phyloP scores from a whole-genome alignment of 2,797 vertebrate species.

The Falco peregrinus region DNA sequence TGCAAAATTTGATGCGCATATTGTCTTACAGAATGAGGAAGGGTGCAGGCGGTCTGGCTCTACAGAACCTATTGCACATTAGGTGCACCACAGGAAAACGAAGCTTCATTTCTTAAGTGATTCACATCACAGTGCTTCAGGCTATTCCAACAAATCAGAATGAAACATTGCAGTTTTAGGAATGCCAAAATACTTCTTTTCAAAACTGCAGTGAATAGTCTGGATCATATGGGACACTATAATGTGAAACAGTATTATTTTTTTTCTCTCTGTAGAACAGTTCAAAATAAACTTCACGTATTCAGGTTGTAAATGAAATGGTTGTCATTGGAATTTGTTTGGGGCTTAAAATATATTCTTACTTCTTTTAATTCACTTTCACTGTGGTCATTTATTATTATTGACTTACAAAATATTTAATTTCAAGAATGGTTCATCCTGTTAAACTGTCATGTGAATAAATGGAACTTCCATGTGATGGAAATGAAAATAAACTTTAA shows the following conservation, averaged over 20 bases:
- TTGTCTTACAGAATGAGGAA: not conserved
- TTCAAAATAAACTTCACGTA: not conserved
- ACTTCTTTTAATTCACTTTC: not conserved
- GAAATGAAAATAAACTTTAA: not conserved
- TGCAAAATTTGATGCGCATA: not conserved
- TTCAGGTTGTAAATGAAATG: not conserved
- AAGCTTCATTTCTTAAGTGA: not conserved
- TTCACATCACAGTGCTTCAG: not conserved
- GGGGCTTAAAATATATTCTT: not conserved
- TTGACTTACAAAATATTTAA: not conserved
- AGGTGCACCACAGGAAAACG: not conserved
- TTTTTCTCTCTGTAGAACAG: not conserved
- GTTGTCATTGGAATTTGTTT: not conserved
- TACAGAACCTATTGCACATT: not conserved
- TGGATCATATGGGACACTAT: not conserved
- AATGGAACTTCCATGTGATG: not conserved
- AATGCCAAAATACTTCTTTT: not conserved
- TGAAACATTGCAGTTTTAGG: not conserved
- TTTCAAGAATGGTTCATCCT: not conserved
- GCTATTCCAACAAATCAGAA: not conserved
- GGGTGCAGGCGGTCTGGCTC: fast-evolving
- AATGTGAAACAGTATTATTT: not conserved
- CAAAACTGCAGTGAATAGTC: not conserved
- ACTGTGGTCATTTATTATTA: not conserved
- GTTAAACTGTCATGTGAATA: not conserved